These are phyloP conservation scores for Apantesis nais DNA, from an alignment of 2,888 invertebrate species.

Conservation along the genomic window DNA sequence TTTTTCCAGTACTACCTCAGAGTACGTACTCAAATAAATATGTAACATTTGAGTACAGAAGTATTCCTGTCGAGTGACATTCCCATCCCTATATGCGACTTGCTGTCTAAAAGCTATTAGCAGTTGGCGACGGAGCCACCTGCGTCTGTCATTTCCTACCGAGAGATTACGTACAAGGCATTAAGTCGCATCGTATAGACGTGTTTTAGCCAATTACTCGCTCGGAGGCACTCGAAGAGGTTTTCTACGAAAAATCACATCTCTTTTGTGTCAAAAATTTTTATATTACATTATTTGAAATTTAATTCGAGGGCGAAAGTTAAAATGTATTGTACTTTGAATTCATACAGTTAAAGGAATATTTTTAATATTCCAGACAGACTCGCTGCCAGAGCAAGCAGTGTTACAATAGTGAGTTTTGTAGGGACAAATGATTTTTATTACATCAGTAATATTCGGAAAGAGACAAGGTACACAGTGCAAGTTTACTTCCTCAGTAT, in stretches of 20 bases:
- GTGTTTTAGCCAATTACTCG: slow-evolving; percentile 54
- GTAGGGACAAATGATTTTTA: too few species aligned
- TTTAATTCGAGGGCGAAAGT: background rate
- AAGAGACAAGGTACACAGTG: too few species aligned
- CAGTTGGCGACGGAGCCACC: slow-evolving; percentile 66
- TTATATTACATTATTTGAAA: background rate
- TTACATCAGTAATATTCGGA: too few species aligned
- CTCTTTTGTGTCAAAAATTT: slow-evolving; percentile 10
- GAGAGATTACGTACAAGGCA: slow-evolving; percentile 77
- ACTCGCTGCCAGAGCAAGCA: background rate
- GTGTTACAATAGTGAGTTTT: background rate
- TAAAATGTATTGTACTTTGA: background rate
- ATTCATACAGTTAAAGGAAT: background rate
- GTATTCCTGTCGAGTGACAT: slow-evolving; percentile 8
- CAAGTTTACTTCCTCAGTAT: too few species aligned
- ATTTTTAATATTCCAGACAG: background rate
- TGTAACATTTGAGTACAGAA: background rate
- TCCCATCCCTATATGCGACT: slow-evolving; percentile 63
- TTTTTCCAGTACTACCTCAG: too few species aligned
- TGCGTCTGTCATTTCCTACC: slow-evolving; percentile 81
- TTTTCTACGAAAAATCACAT: slow-evolving; percentile 13
- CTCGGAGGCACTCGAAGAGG: slow-evolving; percentile 18
- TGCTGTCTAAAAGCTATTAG: slow-evolving; percentile 36
- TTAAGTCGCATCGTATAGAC: slow-evolving; percentile 50
- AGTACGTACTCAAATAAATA: background rate